Base-by-base conservation (phyloP, 2,797 vertebrate species). In the Loriculus beryllinus region DNA sequence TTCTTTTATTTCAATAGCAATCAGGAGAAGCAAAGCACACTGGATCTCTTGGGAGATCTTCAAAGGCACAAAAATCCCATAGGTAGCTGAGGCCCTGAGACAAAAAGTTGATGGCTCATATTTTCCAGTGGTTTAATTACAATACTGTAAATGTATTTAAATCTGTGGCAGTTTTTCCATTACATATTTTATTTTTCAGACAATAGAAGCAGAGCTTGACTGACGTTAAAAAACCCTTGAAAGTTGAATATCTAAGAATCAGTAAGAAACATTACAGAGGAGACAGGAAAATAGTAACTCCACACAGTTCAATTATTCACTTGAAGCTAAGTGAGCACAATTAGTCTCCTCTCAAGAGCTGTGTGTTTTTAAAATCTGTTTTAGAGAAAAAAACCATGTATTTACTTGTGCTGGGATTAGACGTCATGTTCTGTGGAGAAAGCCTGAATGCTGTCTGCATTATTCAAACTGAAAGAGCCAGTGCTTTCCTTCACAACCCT, bases 251-350 rank as follows among this genome's bases (percentile, higher is more conserved):
- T 45, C 29, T 75, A 91, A 81, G 69, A 81, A 89, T 71, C 59
- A 85, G 3, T 67, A 92, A 82, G 77, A 86, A 85, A 74, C 69
- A 76, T 15, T 45, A 85, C 35, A 88, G 26, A 37, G 51, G n/a
- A 92, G n/a, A 37, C 22, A 91, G 74, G 39, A 95, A 91, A 94
- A 95, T 48, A 93, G 39, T 22, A 82, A 88, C 49, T 86, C 65
- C 39, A 80, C 40, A 22, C 28, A 79, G 43, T 83, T 96, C 88
- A 77, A 89, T 95, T 95, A 80, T 83, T 95, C 57, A 81, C 69
- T 85, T 56, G 67, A 83, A 92, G 74, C 63, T 82, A 93, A 90
- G 77, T 67, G 52, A 93, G 33, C 67, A 91, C 84, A 78, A 91
- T 92, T 90, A 95, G 82, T 67, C 76, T 54, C 57, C 65, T 85